These are phyloP conservation scores for Chauna torquata DNA, from an alignment of 2,113 vertebrate genomes.

Conservation along the genomic window DNA sequence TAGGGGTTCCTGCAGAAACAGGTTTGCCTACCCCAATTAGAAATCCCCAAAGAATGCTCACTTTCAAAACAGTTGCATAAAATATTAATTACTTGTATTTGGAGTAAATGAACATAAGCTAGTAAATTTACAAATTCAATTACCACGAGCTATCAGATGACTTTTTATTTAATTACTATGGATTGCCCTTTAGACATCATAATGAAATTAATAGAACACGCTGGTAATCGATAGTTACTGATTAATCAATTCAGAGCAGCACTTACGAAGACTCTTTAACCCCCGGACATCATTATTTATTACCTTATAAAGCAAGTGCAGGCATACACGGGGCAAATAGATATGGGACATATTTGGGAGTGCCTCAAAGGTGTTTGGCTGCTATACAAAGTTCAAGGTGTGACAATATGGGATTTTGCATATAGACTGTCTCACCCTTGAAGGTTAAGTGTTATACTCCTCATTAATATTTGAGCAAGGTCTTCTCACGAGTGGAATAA, in stretches of 20 bases:
- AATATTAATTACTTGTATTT: conserved; percentile 63
- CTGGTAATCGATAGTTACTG: conserved; percentile 61
- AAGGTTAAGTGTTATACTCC: conserved; percentile 45
- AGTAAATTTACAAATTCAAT: conserved; percentile 71
- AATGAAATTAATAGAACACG: conserved; percentile 66
- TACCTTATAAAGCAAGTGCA: neutral
- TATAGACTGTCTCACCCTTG: conserved; percentile 56
- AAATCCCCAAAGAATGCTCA: conserved; percentile 39
- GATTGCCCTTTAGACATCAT: conserved; percentile 66
- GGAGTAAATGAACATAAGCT: conserved; percentile 62
- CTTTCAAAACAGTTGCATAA: conserved; percentile 53
- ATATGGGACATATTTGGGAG: neutral
- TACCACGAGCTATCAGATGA: conserved; percentile 50
- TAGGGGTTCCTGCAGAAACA: neutral
- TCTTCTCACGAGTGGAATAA: conserved; percentile 28
- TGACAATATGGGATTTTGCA: conserved; percentile 37
- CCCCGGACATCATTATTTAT: conserved; percentile 49
- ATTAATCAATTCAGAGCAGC: conserved; percentile 63
- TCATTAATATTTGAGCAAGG: conserved; percentile 67
- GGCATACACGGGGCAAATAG: neutral
- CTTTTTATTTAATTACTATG: conserved; percentile 71
- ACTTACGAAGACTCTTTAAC: conserved; percentile 45
- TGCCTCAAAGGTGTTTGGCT: conserved; percentile 3
- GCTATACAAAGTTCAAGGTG: conserved; percentile 39
- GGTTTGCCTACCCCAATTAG: conserved; percentile 43